Evolutionary conservation across 2,797 vertebrate genomes (phyloP).

Genomic region (Epinephelus awoara): DNA sequence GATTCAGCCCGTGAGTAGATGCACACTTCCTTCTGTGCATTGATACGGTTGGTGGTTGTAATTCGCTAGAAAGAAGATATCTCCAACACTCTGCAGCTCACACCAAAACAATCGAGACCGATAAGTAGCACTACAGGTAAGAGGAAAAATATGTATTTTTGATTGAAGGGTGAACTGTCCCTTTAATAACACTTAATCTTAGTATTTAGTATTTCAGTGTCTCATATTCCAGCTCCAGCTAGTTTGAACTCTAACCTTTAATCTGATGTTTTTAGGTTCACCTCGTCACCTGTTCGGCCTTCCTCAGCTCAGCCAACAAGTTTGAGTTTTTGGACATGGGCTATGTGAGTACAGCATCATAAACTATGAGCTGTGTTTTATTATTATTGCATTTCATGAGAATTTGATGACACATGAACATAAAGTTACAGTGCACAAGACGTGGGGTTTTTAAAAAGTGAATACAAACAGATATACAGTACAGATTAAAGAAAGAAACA

Average conservation of each 20-base stretch:
- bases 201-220: not conserved
- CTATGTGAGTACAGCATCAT: slow-evolving; percentile 88
- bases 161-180: too few relatives aligned
- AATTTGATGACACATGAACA: not conserved
- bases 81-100: too few relatives aligned
- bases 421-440: not conserved
- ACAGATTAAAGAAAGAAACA: not conserved
- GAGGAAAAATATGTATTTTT: too few relatives aligned
- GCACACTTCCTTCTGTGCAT: too few relatives aligned
- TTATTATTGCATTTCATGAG: not conserved
- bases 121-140: too few relatives aligned
- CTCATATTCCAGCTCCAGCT: not conserved
- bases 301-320: slow-evolving; percentile 93
- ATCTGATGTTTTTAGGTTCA: slow-evolving; percentile 86
- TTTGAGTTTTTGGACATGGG: slow-evolving; percentile 94
- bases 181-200: not conserved
- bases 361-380: not conserved
- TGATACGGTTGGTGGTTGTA: too few relatives aligned
- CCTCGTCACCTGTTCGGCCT: slow-evolving; percentile 92
- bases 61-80: too few relatives aligned
- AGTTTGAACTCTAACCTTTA: slow-evolving; percentile 18
- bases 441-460: too few relatives aligned
- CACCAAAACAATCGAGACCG: too few relatives aligned
- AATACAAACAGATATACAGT: too few relatives aligned
- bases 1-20: too few relatives aligned